These are phyloP conservation scores for Neodon shergylaensis DNA, from an alignment of 2,113 vertebrate species.

Conservation along the genomic window DNA sequence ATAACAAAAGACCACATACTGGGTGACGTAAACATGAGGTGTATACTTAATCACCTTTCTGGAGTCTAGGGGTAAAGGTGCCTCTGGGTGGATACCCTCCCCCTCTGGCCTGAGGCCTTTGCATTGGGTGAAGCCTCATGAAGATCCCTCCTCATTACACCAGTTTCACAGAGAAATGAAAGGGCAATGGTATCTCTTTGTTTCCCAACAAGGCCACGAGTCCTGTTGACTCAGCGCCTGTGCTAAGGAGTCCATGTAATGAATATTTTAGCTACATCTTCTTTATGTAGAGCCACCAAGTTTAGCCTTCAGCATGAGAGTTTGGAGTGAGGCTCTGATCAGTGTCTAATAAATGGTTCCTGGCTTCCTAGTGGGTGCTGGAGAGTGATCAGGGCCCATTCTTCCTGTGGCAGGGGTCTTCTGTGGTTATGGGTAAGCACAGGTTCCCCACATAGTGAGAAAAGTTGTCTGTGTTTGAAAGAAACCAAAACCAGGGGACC, in stretches of 20 bases:
- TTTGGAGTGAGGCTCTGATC: too few species aligned
- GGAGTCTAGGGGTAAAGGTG: neutral
- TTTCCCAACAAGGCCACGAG: neutral
- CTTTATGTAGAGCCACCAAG: neutral
- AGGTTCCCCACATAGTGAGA: rapidly evolving
- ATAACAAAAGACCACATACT: neutral
- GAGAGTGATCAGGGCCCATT: rapidly evolving
- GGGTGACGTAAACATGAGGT: rapidly evolving
- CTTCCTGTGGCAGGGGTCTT: too few species aligned
- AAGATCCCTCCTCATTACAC: rapidly evolving
- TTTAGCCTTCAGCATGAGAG: neutral
- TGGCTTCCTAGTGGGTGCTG: too few species aligned
- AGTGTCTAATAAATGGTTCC: too few species aligned
- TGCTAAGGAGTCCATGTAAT: neutral
- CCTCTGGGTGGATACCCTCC: neutral
- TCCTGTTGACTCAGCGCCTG: neutral
- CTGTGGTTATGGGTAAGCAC: rapidly evolving
- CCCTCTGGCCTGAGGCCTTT: neutral
- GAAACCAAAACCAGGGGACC: neutral
- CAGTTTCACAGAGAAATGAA: neutral
- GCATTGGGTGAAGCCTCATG: neutral
- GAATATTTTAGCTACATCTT: neutral
- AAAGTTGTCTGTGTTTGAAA: neutral
- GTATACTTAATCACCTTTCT: neutral
- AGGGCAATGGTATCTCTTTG: neutral